phyloP scores from a whole-genome alignment of 2,888 invertebrate species.

The Mesochorus sp. region DNA sequence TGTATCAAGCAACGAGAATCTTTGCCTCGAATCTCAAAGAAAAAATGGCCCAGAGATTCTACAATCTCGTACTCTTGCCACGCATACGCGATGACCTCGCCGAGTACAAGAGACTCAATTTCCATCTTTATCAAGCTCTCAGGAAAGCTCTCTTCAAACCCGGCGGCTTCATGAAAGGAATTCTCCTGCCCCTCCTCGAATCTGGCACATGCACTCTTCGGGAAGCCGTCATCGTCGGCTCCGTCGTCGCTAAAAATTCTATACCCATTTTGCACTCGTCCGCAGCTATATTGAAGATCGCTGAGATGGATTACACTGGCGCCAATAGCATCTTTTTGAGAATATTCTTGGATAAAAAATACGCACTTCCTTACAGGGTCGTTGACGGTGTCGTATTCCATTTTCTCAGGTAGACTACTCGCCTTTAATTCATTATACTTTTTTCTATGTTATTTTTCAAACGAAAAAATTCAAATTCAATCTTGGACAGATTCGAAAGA shows the following conservation, averaged over 20 bases:
- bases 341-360: constrained; percentile 98
- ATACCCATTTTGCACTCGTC: constrained; percentile 97
- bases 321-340: constrained; percentile 97
- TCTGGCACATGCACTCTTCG: constrained; percentile 96
- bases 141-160: constrained; percentile 97
- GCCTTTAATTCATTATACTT: no score
- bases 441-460: not conserved
- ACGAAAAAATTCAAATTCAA: no score
- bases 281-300: constrained; percentile 96
- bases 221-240: constrained; percentile 97
- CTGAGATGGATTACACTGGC: constrained; percentile 98
- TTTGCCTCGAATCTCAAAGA: constrained; percentile 98
- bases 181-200: constrained; percentile 89
- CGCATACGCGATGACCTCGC: constrained; percentile 96
- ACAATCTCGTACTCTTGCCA: constrained; percentile 95
- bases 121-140: constrained; percentile 97
- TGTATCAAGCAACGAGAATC: constrained; percentile 97
- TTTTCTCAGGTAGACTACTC: constrained; percentile 89
- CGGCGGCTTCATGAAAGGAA: constrained; percentile 98
- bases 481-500: constrained; percentile 88
- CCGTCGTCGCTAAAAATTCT: constrained; percentile 94
- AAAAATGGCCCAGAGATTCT: constrained; percentile 97
- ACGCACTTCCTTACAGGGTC: constrained; percentile 97
- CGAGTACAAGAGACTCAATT: constrained; percentile 97
- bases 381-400: constrained; percentile 97